Evolutionary conservation across 2,888 invertebrate species (phyloP).

Genomic region (Schrankia costaestrigalis): DNA sequence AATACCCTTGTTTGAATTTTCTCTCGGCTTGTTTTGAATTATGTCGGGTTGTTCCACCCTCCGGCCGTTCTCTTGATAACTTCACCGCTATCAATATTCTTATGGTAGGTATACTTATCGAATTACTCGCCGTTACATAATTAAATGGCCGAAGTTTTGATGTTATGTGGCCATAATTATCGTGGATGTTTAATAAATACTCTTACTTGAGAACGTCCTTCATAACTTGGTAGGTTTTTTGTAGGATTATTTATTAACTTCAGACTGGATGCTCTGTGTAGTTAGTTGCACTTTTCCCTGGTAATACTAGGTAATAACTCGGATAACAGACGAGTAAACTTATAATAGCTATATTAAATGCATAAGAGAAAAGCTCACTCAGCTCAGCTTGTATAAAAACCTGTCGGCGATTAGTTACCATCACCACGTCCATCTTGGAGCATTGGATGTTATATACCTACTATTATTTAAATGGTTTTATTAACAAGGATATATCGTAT

Average conservation of each 20-base stretch:
- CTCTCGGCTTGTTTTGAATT: slow-evolving; percentile 17
- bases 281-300: too few species aligned
- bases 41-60: slow-evolving; percentile 13
- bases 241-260: neutral
- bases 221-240: too few species aligned
- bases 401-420: too few species aligned
- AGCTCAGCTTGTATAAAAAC: too few species aligned
- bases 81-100: slow-evolving; percentile 35
- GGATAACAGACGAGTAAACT: too few species aligned
- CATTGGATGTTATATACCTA: too few species aligned
- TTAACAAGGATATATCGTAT: too few species aligned
- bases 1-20: slow-evolving; percentile 26
- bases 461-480: too few species aligned
- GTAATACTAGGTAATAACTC: too few species aligned
- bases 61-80: slow-evolving; percentile 30
- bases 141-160: slow-evolving; percentile 47
- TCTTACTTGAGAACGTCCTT: neutral
- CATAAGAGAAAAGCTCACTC: too few species aligned
- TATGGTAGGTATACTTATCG: slow-evolving; percentile 39
- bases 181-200: slow-evolving; percentile 20
- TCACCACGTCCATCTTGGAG: too few species aligned
- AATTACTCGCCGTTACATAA: slow-evolving; percentile 40
- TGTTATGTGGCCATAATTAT: slow-evolving; percentile 46
- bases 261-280: neutral
- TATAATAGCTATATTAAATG: too few species aligned